Base-by-base conservation (phyloP, 2,113 vertebrate genomes). In the Pteruthius melanotis region DNA sequence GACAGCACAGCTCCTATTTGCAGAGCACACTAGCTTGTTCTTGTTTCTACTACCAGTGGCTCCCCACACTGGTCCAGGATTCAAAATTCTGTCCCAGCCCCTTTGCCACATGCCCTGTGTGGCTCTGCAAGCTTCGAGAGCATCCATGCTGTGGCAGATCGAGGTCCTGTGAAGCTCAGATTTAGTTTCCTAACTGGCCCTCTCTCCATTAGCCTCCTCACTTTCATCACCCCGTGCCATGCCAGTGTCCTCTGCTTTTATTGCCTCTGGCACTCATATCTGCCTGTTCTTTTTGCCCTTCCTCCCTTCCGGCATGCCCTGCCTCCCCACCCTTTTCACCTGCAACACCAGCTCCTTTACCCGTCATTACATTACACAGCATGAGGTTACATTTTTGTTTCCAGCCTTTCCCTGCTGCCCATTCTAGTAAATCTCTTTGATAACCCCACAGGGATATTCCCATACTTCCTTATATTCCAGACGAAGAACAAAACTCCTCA, bases 401-500 rank as follows among this genome's bases (percentile, higher is more conserved):
- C 47, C 63, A 96, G 45, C 35, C 75, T 80, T 79, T 88, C 66
- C 54, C 42, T 4, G 1, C 44, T 65, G 87, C 45, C 50, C 27
- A 2, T 80, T 80, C 72, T 78, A 86, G 90, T 70, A 87, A 91
- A 83, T 70, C 10, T 70, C 50, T 70, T 40, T 37, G 76, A 77
- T 66, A 91, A 88, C 87, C 75, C 63, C 9, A 7, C 56, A 44
- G 76, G 88, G 79, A 71, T 81, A 88, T 77, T 90, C 90, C 85
- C 71, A 63, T 52, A 95, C 85, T 95, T 97, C 87, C 94, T 94
- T 72, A 69, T 85, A 93, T 61, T 85, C 35, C 35, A 5, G 54
- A 74, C 42, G 7, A 77, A 88, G 63, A 70, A n/a, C 33, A 71
- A 84, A 86, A 86, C 23, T 87, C 56, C 30, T 15, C 15, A n/a